Evolutionary conservation across 2,888 invertebrate species (phyloP).

Genomic region (Chalcis sispes): DNA sequence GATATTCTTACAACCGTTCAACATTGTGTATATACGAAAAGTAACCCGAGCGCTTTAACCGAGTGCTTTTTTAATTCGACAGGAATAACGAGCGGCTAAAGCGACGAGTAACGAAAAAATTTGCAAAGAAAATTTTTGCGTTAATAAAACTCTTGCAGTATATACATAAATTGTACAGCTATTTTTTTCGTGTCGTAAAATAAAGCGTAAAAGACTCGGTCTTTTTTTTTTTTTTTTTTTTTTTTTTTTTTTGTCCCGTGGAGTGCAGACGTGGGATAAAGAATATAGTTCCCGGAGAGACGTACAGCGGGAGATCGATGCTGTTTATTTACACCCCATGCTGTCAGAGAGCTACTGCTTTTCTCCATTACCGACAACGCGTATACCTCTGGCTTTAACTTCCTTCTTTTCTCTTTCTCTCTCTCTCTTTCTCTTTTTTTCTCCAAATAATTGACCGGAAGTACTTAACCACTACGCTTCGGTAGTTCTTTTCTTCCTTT

Average conservation of each 20-base stretch:
- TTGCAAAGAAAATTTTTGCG: no score
- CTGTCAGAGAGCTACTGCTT: constrained; percentile 60
- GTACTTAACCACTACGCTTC: constrained; percentile 22
- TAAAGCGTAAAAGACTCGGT: constrained; percentile 2
- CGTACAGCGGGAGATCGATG: constrained; percentile 64
- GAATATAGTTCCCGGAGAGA: neutral
- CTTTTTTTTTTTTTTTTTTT: neutral
- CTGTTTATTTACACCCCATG: constrained; percentile 66
- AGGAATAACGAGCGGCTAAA: neutral
- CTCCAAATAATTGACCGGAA: constrained; percentile 26
- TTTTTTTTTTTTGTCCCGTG: neutral
- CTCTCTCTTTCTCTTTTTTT: neutral
- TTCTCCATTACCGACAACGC: constrained; percentile 64
- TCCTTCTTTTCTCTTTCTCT: no score
- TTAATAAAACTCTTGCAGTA: no score
- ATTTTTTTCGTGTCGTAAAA: no score
- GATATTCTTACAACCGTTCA: no score
- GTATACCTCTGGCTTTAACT: neutral
- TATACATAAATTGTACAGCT: no score
- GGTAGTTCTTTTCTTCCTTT: neutral
- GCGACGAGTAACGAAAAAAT: neutral
- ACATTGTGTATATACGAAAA: no score
- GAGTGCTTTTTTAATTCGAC: constrained; percentile 26
- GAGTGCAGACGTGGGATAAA: neutral
- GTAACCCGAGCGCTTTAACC: neutral